Percentiles rank a stretch among this genome's conserved stretches.
These are phyloP conservation scores for Drosophila littoralis DNA, from an alignment of 1,140 invertebrate species.

Conservation along the genomic window DNA sequence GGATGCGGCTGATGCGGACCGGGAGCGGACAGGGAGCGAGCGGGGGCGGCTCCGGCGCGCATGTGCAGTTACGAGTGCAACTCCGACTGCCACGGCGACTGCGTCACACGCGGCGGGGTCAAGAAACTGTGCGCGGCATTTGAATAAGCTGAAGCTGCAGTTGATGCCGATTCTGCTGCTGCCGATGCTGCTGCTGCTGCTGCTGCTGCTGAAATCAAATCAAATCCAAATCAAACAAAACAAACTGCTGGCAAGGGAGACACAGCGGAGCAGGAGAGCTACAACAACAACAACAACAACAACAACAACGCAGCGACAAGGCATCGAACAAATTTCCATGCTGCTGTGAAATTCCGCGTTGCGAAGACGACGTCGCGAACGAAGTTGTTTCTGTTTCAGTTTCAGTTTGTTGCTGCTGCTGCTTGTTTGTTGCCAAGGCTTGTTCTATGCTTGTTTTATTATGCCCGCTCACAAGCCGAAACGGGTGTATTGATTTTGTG, in stretches of 20 bases:
- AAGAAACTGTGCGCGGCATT: slow-evolving; percentile 68
- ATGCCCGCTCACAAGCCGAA: background rate
- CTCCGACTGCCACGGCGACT: slow-evolving; percentile 31
- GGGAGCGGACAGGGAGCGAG: background rate
- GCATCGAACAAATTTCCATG: slow-evolving; percentile 81
- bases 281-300: slow-evolving; percentile 16
- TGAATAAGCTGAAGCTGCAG: slow-evolving; percentile 48
- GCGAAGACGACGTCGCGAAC: slow-evolving; percentile 45
- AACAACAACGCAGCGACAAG: slow-evolving; percentile 54
- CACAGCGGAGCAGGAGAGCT: background rate
- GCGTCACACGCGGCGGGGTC: slow-evolving; percentile 70
- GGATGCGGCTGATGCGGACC: slow-evolving; percentile 6
- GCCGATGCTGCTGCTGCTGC: slow-evolving; percentile 25
- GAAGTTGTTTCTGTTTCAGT: slow-evolving; percentile 37
- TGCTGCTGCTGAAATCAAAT: slow-evolving; percentile 71
- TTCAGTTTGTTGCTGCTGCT: slow-evolving; percentile 31
- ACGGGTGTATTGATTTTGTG: background rate
- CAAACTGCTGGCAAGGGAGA: slow-evolving; percentile 32
- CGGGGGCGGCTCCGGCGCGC: slow-evolving; percentile 56
- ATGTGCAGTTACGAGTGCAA: slow-evolving; percentile 72
- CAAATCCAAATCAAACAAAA: slow-evolving; percentile 79
- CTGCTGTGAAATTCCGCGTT: slow-evolving; percentile 75
- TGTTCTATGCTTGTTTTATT: slow-evolving; percentile 41
- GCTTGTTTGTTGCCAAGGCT: slow-evolving; percentile 41
- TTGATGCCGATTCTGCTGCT: slow-evolving; percentile 17